Evolutionary conservation across 1,140 invertebrate genomes (phyloP), one percentile per base, ranked within the genome.

Genomic region (Pygmarrhopalites habei): DNA sequence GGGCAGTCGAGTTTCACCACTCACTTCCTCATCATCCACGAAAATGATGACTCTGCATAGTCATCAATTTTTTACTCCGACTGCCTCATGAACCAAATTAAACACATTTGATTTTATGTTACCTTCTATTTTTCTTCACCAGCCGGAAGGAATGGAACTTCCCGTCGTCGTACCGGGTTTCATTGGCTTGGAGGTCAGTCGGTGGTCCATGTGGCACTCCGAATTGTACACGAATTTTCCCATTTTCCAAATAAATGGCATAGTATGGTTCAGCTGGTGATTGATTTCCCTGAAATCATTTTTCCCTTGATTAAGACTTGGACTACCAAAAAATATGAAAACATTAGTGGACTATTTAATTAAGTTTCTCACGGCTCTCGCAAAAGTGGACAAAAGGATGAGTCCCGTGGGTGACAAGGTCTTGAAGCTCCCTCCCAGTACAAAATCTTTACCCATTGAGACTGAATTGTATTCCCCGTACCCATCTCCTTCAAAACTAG

Each of bases 401-500:
- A 93, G 74, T 3, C 86, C 87, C 68, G 86, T 80, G 0, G 79
- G 71, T 64, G 86, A 81, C 2, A 82, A 75, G 0, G 89, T 89
- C 60, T 85, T 80, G 75, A 95, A 92, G 3, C 89, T 86, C 47
- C 94, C 81, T 12, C 86, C 86, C 21, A 92, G 77, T 23, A 79
- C 49, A 79, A 66, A 81, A 85, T 71, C 83, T 86, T 35, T 80
- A 55, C 67, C 15, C 53, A 60, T 62, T 0, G 82, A 79, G 29
- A 82, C 82, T 0, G 82, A 79, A 30, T 82, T 76, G 58, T 90
- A 77, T 74, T 92, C 86, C 21, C 92, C 76, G 73, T 83, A 92
- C 0, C 90, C 90, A 60, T 84, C 79, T 5, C 90, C 90, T 59
- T 84, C 81, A 72, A 91, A 90, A 61, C 86, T 87, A 62, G 84